A percentile compares a stretch with the other conserved stretches of the same genome.
Evolutionary conservation across 2,797 vertebrate species (phyloP).

Genomic region (Periophthalmus magnuspinnatus): DNA sequence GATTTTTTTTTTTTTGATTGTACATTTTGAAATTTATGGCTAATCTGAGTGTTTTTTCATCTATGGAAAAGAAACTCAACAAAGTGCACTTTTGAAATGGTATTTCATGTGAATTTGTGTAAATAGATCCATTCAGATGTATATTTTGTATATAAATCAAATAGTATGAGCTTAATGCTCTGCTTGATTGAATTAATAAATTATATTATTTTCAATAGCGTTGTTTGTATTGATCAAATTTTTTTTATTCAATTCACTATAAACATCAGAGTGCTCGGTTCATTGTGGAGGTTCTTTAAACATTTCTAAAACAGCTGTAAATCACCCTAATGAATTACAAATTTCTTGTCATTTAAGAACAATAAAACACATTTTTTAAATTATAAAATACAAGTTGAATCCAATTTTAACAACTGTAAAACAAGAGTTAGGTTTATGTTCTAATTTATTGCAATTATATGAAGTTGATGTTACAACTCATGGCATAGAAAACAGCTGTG

Average conservation of each 20-base stretch:
- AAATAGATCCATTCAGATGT: conserved; percentile 40
- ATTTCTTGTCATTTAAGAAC: no score
- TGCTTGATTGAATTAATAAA: conserved; percentile 20
- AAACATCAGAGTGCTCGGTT: no score
- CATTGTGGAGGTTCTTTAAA: no score
- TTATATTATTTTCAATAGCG: conserved; percentile 48
- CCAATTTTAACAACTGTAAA: neutral
- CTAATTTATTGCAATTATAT: conserved; percentile 41
- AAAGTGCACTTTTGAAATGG: conserved; percentile 35
- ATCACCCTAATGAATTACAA: no score
- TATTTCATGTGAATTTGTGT: conserved; percentile 66
- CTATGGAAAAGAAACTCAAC: conserved; percentile 18
- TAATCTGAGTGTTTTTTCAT: conserved; percentile 6
- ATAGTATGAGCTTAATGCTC: neutral
- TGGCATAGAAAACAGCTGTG: conserved; percentile 30
- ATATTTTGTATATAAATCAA: conserved; percentile 27
- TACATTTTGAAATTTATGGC: no score
- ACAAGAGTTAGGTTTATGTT: neutral
- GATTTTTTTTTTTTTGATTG: neutral
- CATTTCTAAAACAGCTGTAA: no score
- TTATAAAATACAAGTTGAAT: no score
- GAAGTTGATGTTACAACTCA: conserved; percentile 24
- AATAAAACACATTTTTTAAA: neutral
- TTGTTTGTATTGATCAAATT: conserved; percentile 24
- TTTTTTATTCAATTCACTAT: neutral